A percentile compares a stretch with the other conserved stretches of the same genome.
These are phyloP conservation scores for Trachops cirrhosus DNA, from an alignment of 2,797 vertebrate genomes.

Conservation along the genomic window DNA sequence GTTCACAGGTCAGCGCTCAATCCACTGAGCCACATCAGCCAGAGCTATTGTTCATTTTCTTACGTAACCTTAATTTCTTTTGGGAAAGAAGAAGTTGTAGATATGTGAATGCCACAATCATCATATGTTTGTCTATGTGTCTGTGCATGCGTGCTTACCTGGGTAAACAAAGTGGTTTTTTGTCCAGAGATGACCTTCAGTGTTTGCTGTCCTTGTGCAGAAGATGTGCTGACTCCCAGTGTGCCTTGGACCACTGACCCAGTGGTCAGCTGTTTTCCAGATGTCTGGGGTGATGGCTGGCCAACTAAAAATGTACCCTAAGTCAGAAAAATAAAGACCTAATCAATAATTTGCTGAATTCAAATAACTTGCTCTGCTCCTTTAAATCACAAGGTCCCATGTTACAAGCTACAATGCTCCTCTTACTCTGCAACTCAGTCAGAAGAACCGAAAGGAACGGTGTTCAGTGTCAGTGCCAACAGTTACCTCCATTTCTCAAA, in stretches of 20 bases:
- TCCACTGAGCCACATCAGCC: too few relatives aligned
- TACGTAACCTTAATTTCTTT: slow-evolving; percentile 7
- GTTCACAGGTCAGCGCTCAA: too few relatives aligned
- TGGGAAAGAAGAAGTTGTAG: neutral
- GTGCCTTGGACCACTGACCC: slow-evolving; percentile 86
- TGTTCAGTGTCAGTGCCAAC: neutral
- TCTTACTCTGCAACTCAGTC: neutral
- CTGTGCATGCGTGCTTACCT: slow-evolving; percentile 83
- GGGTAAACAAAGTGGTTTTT: slow-evolving; percentile 95
- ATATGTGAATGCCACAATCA: neutral
- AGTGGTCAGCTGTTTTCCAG: slow-evolving; percentile 90
- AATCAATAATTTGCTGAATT: neutral
- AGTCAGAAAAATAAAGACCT: slow-evolving; percentile 36
- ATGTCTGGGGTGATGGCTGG: slow-evolving; percentile 91
- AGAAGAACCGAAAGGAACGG: neutral
- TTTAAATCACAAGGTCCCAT: neutral
- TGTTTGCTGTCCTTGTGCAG: slow-evolving; percentile 89
- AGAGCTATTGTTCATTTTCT: neutral
- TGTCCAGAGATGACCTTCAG: slow-evolving; percentile 96
- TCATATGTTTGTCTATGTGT: neutral
- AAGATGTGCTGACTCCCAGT: slow-evolving; percentile 83
- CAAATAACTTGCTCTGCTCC: neutral
- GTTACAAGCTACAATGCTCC: neutral
- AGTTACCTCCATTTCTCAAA: neutral
- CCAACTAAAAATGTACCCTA: slow-evolving; percentile 99